Evolutionary conservation across 2,888 invertebrate genomes (phyloP).

Genomic region (Imbricaverruca yamaguchii): DNA sequence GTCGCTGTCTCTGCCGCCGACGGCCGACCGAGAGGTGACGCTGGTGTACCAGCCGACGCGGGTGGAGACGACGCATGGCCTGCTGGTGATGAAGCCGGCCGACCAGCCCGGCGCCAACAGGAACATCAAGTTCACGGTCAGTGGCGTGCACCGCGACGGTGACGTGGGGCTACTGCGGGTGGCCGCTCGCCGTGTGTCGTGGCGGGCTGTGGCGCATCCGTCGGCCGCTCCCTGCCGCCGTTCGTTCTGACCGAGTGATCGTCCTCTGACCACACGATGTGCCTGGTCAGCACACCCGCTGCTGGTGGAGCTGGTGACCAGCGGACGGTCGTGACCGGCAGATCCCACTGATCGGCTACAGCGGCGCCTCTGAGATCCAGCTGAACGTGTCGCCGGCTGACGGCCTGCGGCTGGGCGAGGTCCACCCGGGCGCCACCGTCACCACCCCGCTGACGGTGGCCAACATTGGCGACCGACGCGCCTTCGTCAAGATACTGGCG

Average conservation of each 20-base stretch:
- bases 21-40: not conserved
- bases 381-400: not conserved
- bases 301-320: too few relatives aligned
- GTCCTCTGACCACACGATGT: too few relatives aligned
- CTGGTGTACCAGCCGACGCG: not conserved
- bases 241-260: too few relatives aligned
- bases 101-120: not conserved
- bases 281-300: too few relatives aligned
- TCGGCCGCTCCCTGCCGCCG: too few relatives aligned
- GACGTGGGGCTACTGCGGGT: too few relatives aligned
- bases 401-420: slow-evolving; percentile 10
- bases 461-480: slow-evolving; percentile 2
- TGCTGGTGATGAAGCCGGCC: slow-evolving; percentile 7
- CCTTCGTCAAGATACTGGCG: not conserved
- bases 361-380: not conserved
- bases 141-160: not conserved
- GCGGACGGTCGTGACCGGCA: not conserved
- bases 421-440: not conserved
- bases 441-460: not conserved
- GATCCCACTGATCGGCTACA: slow-evolving; percentile 11
- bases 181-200: too few relatives aligned
- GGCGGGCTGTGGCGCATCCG: too few relatives aligned
- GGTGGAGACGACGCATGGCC: not conserved
- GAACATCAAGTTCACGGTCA: not conserved
- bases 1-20: not conserved